Evolutionary conservation across 2,888 invertebrate genomes (phyloP).

Genomic region (Lasioglossum zephyrum): DNA sequence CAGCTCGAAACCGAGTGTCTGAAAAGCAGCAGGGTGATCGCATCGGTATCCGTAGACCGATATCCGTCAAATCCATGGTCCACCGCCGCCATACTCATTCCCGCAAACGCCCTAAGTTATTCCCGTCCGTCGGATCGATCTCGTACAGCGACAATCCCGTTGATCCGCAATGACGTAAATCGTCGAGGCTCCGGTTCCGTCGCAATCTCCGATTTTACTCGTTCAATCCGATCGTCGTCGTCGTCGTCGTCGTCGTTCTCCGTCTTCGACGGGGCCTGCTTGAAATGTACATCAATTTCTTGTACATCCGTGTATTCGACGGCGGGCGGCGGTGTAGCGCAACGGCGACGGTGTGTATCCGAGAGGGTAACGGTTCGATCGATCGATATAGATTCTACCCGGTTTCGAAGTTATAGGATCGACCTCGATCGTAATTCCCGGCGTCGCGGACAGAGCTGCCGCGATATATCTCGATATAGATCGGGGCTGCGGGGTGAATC

Average conservation of each 20-base stretch:
- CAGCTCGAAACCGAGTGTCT: not conserved
- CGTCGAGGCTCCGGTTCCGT: constrained; percentile 1
- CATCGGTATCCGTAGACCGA: not conserved
- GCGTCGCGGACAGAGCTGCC: constrained; percentile 41
- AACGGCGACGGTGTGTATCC: not conserved
- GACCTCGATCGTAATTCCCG: constrained; percentile 54
- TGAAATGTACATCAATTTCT: constrained; percentile 61
- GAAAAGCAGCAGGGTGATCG: not conserved
- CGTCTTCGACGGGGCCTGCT: constrained; percentile 25
- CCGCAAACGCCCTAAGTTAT: constrained; percentile 18
- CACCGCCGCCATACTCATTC: not conserved
- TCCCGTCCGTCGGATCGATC: constrained; percentile 19
- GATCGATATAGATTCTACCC: constrained; percentile 56
- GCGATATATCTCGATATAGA: constrained; percentile 61
- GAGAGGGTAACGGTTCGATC: constrained; percentile 35
- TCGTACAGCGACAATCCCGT: constrained; percentile 30
- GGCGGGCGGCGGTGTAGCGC: not conserved
- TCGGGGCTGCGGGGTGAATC: constrained; percentile 49
- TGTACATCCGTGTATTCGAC: not conserved
- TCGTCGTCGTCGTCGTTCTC: constrained; percentile 8
- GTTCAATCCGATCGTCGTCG: constrained; percentile 1
- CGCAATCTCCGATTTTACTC: constrained; percentile 32
- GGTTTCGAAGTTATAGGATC: constrained; percentile 56
- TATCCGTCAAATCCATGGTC: not conserved
- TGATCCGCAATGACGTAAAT: constrained; percentile 50